phyloP scores from a whole-genome alignment of 2,113 vertebrate species.

The Miniopterus natalensis region DNA sequence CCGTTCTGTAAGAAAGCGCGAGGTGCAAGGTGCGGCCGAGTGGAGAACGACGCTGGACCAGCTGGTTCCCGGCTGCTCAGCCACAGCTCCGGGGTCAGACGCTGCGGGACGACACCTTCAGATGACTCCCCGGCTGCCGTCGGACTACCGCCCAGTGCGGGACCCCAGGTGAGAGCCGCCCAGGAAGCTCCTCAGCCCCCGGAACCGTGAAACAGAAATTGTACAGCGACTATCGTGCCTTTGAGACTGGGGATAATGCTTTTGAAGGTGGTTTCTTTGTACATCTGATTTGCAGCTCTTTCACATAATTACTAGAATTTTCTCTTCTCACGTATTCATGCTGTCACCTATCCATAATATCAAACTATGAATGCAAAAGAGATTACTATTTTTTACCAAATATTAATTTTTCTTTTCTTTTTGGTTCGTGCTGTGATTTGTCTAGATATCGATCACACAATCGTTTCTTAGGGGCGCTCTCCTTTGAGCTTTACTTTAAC shows the following conservation, averaged over 20 bases:
- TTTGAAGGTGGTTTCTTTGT: background rate
- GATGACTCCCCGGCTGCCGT: background rate
- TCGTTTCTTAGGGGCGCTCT: background rate
- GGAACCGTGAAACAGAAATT: background rate
- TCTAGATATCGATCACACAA: too few species aligned
- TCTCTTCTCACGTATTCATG: background rate
- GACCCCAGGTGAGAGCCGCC: background rate
- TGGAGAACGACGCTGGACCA: background rate
- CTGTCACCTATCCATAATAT: background rate
- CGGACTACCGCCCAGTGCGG: background rate
- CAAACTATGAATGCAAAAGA: background rate
- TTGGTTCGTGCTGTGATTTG: background rate
- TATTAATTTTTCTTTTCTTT: background rate
- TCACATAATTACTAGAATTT: background rate
- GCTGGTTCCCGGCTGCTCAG: background rate
- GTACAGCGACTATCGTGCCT: background rate
- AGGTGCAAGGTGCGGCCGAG: background rate
- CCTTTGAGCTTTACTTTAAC: background rate
- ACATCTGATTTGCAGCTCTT: constrained; percentile 10
- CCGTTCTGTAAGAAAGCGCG: background rate
- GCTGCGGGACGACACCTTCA: background rate
- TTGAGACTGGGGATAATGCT: background rate
- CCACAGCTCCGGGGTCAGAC: background rate
- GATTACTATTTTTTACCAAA: background rate
- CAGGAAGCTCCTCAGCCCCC: background rate